Conservation (phyloP, 2,113 vertebrate species). For the Elephantulus edwardii region DNA sequence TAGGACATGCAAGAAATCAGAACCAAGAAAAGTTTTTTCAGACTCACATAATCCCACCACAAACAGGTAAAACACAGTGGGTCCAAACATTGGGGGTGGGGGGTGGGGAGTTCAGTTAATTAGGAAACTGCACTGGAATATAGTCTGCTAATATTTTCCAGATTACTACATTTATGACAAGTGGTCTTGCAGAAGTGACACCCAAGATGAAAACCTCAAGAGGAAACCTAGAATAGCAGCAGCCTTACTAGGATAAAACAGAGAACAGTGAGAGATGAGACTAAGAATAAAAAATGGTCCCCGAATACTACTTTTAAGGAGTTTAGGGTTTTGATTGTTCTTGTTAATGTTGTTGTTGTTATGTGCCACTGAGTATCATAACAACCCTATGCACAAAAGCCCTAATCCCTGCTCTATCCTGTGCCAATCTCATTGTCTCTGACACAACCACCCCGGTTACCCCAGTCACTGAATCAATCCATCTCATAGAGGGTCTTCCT, state of each 20-base stretch:
- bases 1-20: background rate
- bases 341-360: too few relatives aligned
- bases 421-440: too few relatives aligned
- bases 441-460: too few relatives aligned
- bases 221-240: background rate
- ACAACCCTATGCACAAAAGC: too few relatives aligned
- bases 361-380: too few relatives aligned
- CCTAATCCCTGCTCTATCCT: too few relatives aligned
- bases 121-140: background rate
- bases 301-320: background rate
- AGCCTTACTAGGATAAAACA: background rate
- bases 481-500: too few relatives aligned
- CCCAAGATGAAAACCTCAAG: background rate
- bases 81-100: background rate
- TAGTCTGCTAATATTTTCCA: background rate
- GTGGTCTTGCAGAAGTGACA: background rate
- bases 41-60: background rate
- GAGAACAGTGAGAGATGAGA: background rate
- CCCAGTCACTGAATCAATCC: too few relatives aligned
- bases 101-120: background rate
- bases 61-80: background rate
- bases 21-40: background rate
- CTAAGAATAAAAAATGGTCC: background rate
- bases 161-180: background rate
- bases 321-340: too few relatives aligned